Evolutionary conservation across 1,140 invertebrate genomes (phyloP), one percentile per base, ranked within the genome.

Genomic region (Bombus pyrosoma): DNA sequence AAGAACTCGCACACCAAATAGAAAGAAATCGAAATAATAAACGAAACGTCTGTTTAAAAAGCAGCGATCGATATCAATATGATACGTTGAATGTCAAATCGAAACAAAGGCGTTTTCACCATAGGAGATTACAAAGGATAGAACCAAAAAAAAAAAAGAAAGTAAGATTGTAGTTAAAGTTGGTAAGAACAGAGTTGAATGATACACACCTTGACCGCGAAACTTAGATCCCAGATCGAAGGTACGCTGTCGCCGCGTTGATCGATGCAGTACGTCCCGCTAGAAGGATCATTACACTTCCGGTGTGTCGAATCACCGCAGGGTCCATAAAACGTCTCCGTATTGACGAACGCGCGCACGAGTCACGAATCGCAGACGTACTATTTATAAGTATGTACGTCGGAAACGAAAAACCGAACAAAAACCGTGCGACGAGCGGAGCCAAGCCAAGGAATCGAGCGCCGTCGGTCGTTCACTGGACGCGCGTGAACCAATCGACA

Each of bases 221-320:
- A 28, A 80, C 53, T 85, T 57, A 85, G 76, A 85, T 85, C 76
- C 68, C 69, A 68, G 78, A 81, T 81, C 84, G 69, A 74, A 43
- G 43, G 22, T 34, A 57, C 59, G 79, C n/a, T 74, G 71, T 85
- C 78, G 59, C n/a, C 69, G 69, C 68, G 83, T 80, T 71, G 76
- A 80, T 85, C 77, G 68, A 47, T 72, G 76, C 32, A 41, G 57
- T 62, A 41, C 69, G 79, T 75, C 71, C 28, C 78, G 41, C 13
- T 41, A 59, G 34, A 41, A 34, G 78, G 84, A 71, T 85, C 84
- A 85, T 85, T 71, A 85, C 84, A 81, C 79, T 85, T 85, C 84
- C 84, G 84, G 84, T 59, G 59, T n/a, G 34, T n/a, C 57, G 34
- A 64, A 32, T 13, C 25, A 28, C 32, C 69, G 47, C 2, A 18